These are phyloP conservation scores for Hassar affinis DNA, from an alignment of 2,113 vertebrate genomes.

Conservation along the genomic window DNA sequence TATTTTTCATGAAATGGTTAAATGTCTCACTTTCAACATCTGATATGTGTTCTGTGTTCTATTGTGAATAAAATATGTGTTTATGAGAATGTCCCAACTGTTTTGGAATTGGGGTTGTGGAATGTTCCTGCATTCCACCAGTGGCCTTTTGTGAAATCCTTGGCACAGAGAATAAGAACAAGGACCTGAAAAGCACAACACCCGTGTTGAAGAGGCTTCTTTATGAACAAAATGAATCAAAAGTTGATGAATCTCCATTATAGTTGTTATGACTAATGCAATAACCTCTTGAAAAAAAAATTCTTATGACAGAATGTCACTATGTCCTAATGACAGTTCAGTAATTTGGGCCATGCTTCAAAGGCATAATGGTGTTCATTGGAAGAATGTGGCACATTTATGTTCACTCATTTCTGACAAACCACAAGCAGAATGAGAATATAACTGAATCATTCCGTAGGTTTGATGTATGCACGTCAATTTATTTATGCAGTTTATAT, in stretches of 20 bases:
- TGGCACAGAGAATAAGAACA: background rate
- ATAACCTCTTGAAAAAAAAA: background rate
- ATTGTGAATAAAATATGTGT: too few relatives aligned
- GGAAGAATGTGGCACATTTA: background rate
- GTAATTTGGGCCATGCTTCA: background rate
- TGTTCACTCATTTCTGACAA: background rate
- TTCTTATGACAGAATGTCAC: background rate
- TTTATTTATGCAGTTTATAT: background rate
- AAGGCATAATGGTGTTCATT: background rate
- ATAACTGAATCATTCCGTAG: background rate
- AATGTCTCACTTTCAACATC: too few relatives aligned
- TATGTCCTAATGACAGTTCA: background rate
- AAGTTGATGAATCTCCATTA: background rate
- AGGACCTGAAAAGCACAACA: background rate
- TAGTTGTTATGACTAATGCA: background rate
- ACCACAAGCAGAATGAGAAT: background rate
- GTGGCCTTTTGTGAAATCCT: background rate
- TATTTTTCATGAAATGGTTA: too few relatives aligned
- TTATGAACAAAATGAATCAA: background rate
- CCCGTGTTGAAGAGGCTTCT: background rate
- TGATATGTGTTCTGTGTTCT: too few relatives aligned
- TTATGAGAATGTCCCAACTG: too few relatives aligned
- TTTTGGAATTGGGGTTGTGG: too few relatives aligned
- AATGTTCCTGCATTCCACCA: too few relatives aligned
- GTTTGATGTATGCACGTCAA: background rate